phyloP scores from a whole-genome alignment of 30 jellyfish, hydroid and myxozoan species.

The Hydractinia echinata region DNA sequence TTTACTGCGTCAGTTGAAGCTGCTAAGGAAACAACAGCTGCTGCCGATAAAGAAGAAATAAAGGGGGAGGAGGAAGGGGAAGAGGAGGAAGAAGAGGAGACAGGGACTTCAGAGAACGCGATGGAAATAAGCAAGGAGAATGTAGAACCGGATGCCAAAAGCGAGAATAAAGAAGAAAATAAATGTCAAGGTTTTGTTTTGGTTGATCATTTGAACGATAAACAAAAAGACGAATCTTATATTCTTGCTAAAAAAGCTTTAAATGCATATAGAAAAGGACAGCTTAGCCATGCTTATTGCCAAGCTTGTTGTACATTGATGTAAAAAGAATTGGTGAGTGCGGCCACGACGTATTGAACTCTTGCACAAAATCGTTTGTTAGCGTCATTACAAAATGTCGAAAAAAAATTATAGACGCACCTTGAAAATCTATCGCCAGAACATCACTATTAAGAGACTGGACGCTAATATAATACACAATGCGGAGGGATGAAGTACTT shows the following conservation, averaged over 20 bases:
- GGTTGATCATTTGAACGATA: conserved; percentile 11
- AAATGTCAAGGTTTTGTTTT: neutral
- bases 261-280: conserved; percentile 27
- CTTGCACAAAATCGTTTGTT: too few species aligned
- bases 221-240: conserved; percentile 29
- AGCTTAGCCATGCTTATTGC: conserved; percentile 20
- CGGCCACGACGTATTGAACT: too few species aligned
- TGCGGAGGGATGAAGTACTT: too few species aligned
- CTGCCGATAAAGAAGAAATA: neutral
- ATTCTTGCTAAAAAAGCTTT: conserved; percentile 33
- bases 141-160: neutral
- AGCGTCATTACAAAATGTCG: too few species aligned
- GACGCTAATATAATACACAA: too few species aligned
- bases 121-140: neutral
- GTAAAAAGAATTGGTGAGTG: neutral
- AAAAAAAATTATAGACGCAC: too few species aligned
- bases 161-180: neutral
- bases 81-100: neutral
- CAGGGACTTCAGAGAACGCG: neutral
- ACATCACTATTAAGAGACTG: too few species aligned
- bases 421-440: too few species aligned
- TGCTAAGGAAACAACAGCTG: neutral
- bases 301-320: conserved; percentile 32
- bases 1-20: neutral
- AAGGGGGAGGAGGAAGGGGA: neutral